These are phyloP conservation scores for Hyperoplus lanceolatus DNA, from an alignment of 2,797 vertebrate species.

Conservation along the genomic window DNA sequence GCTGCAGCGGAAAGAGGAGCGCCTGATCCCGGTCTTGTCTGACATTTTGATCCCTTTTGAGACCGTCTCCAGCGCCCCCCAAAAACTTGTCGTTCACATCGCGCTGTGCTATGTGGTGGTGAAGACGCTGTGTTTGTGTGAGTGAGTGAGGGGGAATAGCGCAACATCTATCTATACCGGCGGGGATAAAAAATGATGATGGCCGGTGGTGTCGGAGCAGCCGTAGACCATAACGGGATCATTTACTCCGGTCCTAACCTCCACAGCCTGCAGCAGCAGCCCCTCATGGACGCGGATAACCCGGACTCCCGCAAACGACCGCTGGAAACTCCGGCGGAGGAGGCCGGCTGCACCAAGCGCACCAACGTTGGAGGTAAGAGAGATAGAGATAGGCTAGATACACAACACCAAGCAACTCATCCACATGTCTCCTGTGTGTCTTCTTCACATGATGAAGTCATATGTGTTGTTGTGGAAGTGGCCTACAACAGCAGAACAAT, in stretches of 20 bases:
- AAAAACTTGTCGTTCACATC: constrained; percentile 66
- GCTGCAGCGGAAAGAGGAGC: constrained; percentile 48
- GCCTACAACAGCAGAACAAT: not conserved
- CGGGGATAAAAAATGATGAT: constrained; percentile 86
- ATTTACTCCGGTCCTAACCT: constrained; percentile 83
- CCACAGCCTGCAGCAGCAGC: constrained; percentile 83
- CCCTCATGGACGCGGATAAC: constrained; percentile 89
- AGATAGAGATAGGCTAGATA: not conserved
- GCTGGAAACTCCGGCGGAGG: constrained; percentile 91
- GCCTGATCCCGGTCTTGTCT: constrained; percentile 57
- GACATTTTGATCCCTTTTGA: constrained; percentile 60
- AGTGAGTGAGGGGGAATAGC: constrained; percentile 52
- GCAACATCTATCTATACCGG: constrained; percentile 68
- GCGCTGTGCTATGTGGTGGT: constrained; percentile 61
- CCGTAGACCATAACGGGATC: constrained; percentile 90
- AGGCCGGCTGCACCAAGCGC: constrained; percentile 91
- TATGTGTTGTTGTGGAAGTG: constrained; percentile 7
- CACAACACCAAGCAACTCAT: constrained; percentile 8
- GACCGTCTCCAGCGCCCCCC: constrained; percentile 34
- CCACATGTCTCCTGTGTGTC: constrained; percentile 8
- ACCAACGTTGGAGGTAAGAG: constrained; percentile 92
- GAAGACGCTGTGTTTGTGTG: constrained; percentile 45
- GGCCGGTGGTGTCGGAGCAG: constrained; percentile 86
- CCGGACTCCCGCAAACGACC: constrained; percentile 91
- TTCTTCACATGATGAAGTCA: constrained; percentile 32